Percentiles rank a stretch among this genome's conserved stretches.
Evolutionary conservation across 2,113 vertebrate species (phyloP).

Genomic region (Aphyosemion australe): DNA sequence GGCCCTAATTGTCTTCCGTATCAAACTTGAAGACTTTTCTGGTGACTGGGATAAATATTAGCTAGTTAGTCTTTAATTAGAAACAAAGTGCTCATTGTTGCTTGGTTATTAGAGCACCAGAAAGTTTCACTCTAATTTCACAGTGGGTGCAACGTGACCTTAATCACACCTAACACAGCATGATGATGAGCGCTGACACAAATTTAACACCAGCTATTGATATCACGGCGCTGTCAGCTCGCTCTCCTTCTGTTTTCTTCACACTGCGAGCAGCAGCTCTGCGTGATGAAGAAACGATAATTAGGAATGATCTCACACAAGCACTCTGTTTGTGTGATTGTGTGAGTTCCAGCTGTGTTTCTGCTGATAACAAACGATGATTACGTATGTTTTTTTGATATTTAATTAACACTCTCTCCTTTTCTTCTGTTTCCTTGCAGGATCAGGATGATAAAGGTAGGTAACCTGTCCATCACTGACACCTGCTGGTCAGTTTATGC

Average conservation of each 20-base stretch:
- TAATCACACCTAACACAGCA: slow-evolving; percentile 31
- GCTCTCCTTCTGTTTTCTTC: slow-evolving; percentile 47
- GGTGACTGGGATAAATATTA: no score
- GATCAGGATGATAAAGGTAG: slow-evolving; percentile 73
- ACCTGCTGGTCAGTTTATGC: slow-evolving; percentile 61
- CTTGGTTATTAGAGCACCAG: background rate
- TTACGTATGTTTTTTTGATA: slow-evolving; percentile 3
- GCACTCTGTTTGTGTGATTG: slow-evolving; percentile 6
- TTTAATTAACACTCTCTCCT: slow-evolving; percentile 23
- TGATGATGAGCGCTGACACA: slow-evolving; percentile 21
- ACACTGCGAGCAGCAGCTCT: slow-evolving; percentile 40
- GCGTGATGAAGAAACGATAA: slow-evolving; percentile 48
- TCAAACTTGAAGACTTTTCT: no score
- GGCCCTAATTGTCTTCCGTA: no score
- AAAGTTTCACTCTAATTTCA: slow-evolving; percentile 4
- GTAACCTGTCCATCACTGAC: slow-evolving; percentile 38
- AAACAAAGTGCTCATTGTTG: background rate
- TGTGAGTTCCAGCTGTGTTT: background rate
- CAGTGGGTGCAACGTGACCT: slow-evolving; percentile 16
- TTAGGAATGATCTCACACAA: slow-evolving; percentile 52
- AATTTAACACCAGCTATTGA: slow-evolving; percentile 50
- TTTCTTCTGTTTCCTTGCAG: slow-evolving; percentile 37
- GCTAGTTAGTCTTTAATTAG: background rate
- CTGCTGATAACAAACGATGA: slow-evolving; percentile 19
- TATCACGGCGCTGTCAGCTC: slow-evolving; percentile 43